Conservation (phyloP, 2,113 vertebrate genomes). For the Glaucidium brasilianum region DNA sequence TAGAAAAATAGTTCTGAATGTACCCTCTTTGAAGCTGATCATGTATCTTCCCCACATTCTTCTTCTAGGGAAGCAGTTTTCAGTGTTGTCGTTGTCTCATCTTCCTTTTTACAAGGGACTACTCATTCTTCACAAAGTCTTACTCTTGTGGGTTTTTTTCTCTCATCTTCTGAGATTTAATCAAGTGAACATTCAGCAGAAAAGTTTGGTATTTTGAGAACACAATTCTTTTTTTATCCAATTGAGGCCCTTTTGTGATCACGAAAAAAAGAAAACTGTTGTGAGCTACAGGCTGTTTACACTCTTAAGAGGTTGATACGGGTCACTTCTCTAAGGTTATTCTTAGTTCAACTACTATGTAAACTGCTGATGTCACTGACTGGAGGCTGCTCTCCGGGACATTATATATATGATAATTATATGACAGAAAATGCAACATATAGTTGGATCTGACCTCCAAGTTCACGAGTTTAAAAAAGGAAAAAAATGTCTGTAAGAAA, state of each 20-base stretch:
- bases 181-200: slow-evolving; percentile 3
- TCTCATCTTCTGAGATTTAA: not conserved
- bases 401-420: slow-evolving; percentile 44
- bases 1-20: not conserved
- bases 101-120: not conserved
- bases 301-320: slow-evolving; percentile 17
- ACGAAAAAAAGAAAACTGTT: not conserved
- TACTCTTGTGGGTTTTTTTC: not conserved
- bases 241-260: not conserved
- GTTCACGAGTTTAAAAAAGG: not conserved
- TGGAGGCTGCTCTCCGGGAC: slow-evolving; percentile 22
- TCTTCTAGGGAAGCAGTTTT: not conserved
- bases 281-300: slow-evolving; percentile 45
- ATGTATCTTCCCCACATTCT: not conserved
- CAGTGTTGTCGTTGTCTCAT: not conserved
- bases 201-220: not conserved
- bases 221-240: not conserved
- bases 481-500: not conserved
- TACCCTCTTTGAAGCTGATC: not conserved
- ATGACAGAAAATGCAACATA: slow-evolving; percentile 42
- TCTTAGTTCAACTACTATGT: slow-evolving; percentile 55
- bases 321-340: slow-evolving; percentile 58
- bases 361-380: slow-evolving; percentile 51
- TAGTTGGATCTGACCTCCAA: slow-evolving; percentile 5
- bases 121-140: not conserved